Conservation (phyloP, 2,888 invertebrate genomes). For the Hydriomena furcata region DNA sequence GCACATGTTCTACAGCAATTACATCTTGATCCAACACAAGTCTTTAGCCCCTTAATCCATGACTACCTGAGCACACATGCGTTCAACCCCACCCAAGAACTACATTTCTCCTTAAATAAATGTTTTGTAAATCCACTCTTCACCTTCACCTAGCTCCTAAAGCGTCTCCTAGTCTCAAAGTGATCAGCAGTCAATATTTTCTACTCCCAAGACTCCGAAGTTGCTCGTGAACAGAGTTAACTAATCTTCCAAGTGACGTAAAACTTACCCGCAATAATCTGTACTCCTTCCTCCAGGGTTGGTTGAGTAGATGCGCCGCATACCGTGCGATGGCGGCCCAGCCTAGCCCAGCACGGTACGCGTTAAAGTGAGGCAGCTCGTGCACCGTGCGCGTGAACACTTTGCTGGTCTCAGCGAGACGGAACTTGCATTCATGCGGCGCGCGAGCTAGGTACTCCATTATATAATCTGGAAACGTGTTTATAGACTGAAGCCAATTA, state of each 20-base stretch:
- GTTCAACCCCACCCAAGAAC: no score
- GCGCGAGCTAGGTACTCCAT: constrained; percentile 90
- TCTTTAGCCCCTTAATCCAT: no score
- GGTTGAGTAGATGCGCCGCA: constrained; percentile 92
- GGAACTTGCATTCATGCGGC: constrained; percentile 91
- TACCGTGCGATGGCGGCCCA: constrained; percentile 94
- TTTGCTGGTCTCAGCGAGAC: constrained; percentile 88
- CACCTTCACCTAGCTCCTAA: no score
- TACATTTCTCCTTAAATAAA: no score
- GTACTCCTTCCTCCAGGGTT: constrained; percentile 96
- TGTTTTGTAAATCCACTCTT: no score
- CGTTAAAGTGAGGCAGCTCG: constrained; percentile 89
- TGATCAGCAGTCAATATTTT: neutral
- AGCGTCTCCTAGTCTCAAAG: no score
- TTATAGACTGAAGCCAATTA: no score
- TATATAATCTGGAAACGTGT: constrained; percentile 86
- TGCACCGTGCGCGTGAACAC: constrained; percentile 89
- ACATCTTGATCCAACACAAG: no score
- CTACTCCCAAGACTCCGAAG: neutral
- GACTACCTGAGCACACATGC: no score
- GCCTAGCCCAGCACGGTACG: constrained; percentile 90
- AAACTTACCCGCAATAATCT: constrained; percentile 88
- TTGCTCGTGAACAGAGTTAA: neutral
- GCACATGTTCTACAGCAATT: no score
- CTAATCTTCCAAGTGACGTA: neutral